phyloP scores from a whole-genome alignment of 1,140 invertebrate genomes.

The Trichonephila clavata region DNA sequence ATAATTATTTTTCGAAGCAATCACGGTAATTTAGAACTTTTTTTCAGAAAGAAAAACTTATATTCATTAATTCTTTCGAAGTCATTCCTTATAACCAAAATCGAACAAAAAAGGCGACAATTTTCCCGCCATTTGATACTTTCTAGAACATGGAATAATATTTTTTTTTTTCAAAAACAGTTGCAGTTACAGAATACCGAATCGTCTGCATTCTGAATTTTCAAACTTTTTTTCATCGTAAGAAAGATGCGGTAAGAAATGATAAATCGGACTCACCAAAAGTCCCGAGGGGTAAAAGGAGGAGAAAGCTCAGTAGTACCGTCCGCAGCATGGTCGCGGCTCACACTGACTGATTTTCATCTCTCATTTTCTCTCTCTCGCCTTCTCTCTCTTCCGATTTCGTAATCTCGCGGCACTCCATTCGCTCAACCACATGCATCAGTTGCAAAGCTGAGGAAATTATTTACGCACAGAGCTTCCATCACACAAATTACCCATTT shows the following conservation, averaged over 20 bases:
- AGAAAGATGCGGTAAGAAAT: neutral
- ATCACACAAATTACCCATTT: constrained; percentile 28
- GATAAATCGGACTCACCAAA: neutral
- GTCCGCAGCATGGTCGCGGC: constrained; percentile 40
- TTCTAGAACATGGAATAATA: too few species aligned
- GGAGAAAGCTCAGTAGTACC: constrained; percentile 29
- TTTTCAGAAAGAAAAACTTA: too few species aligned
- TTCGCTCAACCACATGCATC: constrained; percentile 28
- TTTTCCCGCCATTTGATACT: too few species aligned
- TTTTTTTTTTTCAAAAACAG: neutral
- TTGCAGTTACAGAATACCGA: neutral
- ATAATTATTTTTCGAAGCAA: too few species aligned
- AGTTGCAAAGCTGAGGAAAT: neutral
- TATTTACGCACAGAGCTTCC: constrained; percentile 19
- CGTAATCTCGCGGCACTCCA: constrained; percentile 52
- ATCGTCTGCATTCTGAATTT: neutral
- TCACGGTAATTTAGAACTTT: too few species aligned
- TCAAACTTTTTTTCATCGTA: neutral
- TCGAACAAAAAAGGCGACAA: too few species aligned
- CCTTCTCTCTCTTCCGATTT: constrained; percentile 40
- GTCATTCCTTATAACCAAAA: too few species aligned
- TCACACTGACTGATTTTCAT: constrained; percentile 24
- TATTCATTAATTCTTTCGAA: too few species aligned
- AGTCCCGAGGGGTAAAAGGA: constrained; percentile 31
- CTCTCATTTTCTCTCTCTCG: constrained; percentile 45